Conservation (phyloP, 2,797 vertebrate species). For the Syngnathus rostellatus region DNA sequence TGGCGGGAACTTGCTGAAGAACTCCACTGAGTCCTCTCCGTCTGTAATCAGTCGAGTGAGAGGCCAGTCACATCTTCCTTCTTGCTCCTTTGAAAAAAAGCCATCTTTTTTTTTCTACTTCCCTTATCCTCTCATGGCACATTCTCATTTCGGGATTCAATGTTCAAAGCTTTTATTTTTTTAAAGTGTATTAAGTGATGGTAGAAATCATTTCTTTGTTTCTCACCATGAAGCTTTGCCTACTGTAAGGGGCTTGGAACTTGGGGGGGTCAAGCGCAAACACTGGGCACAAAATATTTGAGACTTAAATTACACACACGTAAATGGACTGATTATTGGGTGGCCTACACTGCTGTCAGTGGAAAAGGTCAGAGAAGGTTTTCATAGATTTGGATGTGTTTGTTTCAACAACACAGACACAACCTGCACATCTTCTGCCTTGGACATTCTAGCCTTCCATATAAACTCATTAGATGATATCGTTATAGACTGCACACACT, state of each 20-base stretch:
- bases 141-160: background rate
- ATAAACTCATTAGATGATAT: too few relatives aligned
- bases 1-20: slow-evolving; percentile 59
- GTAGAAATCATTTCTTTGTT: background rate
- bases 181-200: background rate
- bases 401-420: too few relatives aligned
- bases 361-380: slow-evolving; percentile 45
- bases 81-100: slow-evolving; percentile 52
- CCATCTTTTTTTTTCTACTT: slow-evolving; percentile 8
- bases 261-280: too few relatives aligned
- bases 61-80: slow-evolving; percentile 59
- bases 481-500: too few relatives aligned
- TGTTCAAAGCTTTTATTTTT: background rate
- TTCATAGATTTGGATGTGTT: background rate
- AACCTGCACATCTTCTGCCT: too few relatives aligned
- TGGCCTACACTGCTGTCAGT: slow-evolving; percentile 21
- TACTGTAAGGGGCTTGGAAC: too few relatives aligned
- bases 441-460: too few relatives aligned
- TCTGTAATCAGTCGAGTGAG: slow-evolving; percentile 57
- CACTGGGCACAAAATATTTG: too few relatives aligned
- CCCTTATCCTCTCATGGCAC: slow-evolving; percentile 2
- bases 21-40: slow-evolving; percentile 58
- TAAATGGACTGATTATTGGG: slow-evolving; percentile 21
- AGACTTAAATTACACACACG: background rate
- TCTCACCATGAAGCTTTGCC: background rate